Base-by-base conservation (phyloP, 2,113 vertebrate species). In the Istiophorus platypterus region DNA sequence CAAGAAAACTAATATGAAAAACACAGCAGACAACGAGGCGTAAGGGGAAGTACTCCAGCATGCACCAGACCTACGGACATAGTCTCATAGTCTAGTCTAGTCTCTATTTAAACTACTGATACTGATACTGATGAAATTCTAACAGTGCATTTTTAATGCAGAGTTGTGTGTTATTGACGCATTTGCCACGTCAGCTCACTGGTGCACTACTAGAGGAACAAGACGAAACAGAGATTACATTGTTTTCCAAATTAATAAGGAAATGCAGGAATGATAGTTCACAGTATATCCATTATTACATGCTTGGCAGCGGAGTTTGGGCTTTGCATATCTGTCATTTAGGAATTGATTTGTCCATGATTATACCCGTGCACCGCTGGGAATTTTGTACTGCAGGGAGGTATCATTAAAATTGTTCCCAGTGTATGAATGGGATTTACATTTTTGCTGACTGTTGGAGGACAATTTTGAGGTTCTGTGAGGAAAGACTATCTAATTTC, bases 401-500 rank as follows among this genome's bases (percentile, higher is more conserved):
- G 15, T 17, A 49, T 49, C 47, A 49, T 49, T 49, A 69, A 63
- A 49, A 41, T 31, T 66, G 26, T 37, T 41, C 12, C 12, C 18
- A 24, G 34, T 39, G 42, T 4, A n/a, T 12, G 8, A 52, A 45
- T 18, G 20, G 4, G 12, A 37, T 34, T 63, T 22, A 34, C 6
- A 3, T 34, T 34, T 34, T 34, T 34, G 31, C 6, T 34, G 31
- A 34, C 31, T 3, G 31, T 34, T 34, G 3, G 31, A 68, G 15
- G 20, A 8, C 65, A 61, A 13, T 56, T 58, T 22, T n/a, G 49
- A 58, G 57, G 42, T n/a, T 51, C 15, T 26, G 26, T 72, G 63
- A 74, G 20, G 78, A 61, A 2, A 64, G 54, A 54, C 0, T 0
- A 52, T 85, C 72, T 72, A 69, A 81, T 66, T 82, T 51, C 76